A percentile compares a stretch with the other conserved stretches of the same genome.
These are phyloP conservation scores for honey bee (Apis mellifera) DNA, from an alignment of 1,140 invertebrate genomes.

Conservation along the genomic window DNA sequence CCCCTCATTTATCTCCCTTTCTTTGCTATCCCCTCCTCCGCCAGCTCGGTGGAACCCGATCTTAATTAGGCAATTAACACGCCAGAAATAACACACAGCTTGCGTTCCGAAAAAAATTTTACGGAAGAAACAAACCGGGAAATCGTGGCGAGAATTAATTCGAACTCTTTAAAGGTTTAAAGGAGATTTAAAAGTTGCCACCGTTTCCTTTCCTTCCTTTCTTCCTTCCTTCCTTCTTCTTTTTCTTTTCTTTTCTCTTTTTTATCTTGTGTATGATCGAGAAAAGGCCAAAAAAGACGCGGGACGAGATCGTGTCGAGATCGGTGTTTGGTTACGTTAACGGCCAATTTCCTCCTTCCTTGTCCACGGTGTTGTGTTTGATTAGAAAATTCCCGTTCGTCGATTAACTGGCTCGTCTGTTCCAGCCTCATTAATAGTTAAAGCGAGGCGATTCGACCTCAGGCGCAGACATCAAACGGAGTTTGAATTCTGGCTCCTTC, in stretches of 20 bases:
- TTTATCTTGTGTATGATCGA: too few species aligned
- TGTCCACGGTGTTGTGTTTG: constrained; percentile 32
- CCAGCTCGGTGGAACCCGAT: constrained; percentile 10
- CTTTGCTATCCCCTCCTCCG: background rate
- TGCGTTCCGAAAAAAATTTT: background rate
- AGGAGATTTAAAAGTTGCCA: background rate
- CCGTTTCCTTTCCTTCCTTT: background rate
- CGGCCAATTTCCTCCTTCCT: constrained; percentile 23
- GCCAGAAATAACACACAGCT: background rate
- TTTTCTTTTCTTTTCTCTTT: background rate
- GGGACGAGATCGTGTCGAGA: background rate
- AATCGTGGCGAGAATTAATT: background rate
- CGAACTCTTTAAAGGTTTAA: background rate
- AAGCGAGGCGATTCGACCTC: constrained; percentile 31
- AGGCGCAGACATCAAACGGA: constrained; percentile 39
- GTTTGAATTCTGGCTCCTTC: constrained; percentile 15
- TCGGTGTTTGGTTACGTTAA: constrained; percentile 40
- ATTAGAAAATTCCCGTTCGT: constrained; percentile 43
- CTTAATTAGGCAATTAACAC: constrained; percentile 35
- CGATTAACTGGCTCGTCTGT: constrained; percentile 38
- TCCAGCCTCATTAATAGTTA: constrained; percentile 42
- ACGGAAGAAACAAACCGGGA: background rate
- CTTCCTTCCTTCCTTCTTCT: too few species aligned
- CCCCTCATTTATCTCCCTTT: constrained; percentile 19
- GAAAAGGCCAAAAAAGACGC: background rate